Conservation (phyloP, 2,797 vertebrate genomes). For the Netta rufina region DNA sequence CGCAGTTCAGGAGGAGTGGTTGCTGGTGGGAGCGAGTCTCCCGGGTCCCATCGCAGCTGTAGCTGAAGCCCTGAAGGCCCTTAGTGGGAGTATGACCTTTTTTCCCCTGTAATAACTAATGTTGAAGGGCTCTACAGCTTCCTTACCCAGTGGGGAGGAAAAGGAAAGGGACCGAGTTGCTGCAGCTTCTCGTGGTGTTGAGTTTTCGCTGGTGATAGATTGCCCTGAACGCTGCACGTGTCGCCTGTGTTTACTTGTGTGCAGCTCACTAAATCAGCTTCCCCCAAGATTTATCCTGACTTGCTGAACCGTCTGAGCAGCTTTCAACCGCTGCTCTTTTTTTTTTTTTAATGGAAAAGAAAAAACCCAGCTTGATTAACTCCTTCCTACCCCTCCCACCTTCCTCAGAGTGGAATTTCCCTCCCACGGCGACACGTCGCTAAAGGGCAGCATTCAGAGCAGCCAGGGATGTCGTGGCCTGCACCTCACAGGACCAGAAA, state of each 20-base stretch:
- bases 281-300: conserved; percentile 22
- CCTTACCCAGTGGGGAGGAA: background rate
- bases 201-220: background rate
- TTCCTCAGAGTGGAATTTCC: conserved; percentile 25
- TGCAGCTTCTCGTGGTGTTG: background rate
- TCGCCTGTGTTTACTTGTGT: background rate
- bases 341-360: background rate
- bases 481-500: background rate
- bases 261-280: conserved; percentile 14
- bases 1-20: background rate
- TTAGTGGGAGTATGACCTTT: background rate
- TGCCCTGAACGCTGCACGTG: background rate
- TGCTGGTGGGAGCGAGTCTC: background rate
- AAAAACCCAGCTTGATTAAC: background rate
- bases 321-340: background rate
- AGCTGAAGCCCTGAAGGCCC: background rate
- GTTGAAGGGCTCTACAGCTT: background rate
- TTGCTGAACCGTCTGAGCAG: background rate
- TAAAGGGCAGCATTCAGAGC: background rate
- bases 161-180: background rate
- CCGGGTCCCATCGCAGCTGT: accelerated
- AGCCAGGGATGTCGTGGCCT: background rate
- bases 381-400: conserved; percentile 18
- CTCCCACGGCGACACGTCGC: background rate
- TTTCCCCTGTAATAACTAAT: background rate